Percentiles rank a stretch among this genome's conserved stretches.
These are phyloP conservation scores for Podarcis lilfordi DNA, from an alignment of 2,797 vertebrate genomes.

Conservation along the genomic window DNA sequence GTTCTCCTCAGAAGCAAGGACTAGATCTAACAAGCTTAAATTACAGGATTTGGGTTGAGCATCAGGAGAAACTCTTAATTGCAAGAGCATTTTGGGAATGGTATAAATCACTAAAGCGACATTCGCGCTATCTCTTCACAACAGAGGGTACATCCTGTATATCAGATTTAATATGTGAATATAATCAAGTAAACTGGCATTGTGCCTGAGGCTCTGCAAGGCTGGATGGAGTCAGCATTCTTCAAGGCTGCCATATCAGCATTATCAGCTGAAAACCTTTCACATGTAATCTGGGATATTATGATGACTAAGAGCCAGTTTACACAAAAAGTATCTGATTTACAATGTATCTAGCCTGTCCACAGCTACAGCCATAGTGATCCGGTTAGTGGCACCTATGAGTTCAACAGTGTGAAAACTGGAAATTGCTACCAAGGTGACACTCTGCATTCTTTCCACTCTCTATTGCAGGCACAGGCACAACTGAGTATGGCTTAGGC, in stretches of 20 bases:
- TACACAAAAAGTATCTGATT: background rate
- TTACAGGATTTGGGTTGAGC: background rate
- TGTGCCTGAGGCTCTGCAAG: conserved; percentile 44
- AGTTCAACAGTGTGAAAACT: background rate
- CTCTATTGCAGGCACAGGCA: background rate
- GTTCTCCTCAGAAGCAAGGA: background rate
- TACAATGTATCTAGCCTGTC: background rate
- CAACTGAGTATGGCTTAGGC: background rate
- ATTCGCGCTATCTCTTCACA: conserved; percentile 36
- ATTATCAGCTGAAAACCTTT: conserved; percentile 37
- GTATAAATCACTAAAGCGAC: conserved; percentile 38
- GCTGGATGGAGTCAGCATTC: conserved; percentile 50
- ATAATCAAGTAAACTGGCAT: conserved; percentile 59
- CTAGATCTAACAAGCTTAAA: background rate
- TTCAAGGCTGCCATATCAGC: conserved; percentile 61
- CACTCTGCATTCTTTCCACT: background rate
- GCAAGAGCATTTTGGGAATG: background rate
- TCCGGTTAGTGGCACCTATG: background rate
- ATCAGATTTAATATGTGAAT: conserved; percentile 45
- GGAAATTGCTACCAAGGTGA: background rate
- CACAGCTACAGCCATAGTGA: background rate
- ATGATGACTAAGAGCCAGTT: background rate
- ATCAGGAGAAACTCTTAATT: background rate
- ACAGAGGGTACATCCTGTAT: conserved; percentile 1
- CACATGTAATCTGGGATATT: conserved; percentile 38